A percentile compares a stretch with the other conserved stretches of the same genome.
phyloP scores from a whole-genome alignment of 2,888 invertebrate genomes.

The Tetragonisca angustula region DNA sequence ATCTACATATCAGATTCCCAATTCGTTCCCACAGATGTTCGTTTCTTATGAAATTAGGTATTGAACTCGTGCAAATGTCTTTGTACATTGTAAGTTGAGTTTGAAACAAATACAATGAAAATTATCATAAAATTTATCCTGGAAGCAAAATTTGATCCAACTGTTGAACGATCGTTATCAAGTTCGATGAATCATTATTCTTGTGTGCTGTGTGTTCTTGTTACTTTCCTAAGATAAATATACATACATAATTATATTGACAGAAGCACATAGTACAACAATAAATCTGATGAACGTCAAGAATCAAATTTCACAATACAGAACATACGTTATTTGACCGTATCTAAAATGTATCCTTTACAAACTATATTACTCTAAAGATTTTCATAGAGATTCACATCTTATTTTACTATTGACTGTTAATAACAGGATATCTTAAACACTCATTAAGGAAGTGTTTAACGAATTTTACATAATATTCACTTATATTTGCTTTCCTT shows the following conservation, averaged over 20 bases:
- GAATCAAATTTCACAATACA: not conserved
- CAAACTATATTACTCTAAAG: not conserved
- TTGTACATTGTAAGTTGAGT: not conserved
- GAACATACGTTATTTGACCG: not conserved
- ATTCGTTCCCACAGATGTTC: conserved; percentile 41
- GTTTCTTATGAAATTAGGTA: conserved; percentile 49
- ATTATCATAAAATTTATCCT: not conserved
- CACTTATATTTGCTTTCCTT: not conserved
- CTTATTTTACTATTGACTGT: conserved; percentile 13
- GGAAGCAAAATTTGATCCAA: not conserved
- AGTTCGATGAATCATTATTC: not conserved
- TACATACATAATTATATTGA: conserved; percentile 5
- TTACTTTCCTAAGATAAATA: conserved; percentile 21
- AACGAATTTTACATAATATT: conserved; percentile 8
- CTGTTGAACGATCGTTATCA: not conserved
- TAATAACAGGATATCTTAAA: not conserved
- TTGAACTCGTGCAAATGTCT: not conserved
- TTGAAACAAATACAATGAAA: not conserved
- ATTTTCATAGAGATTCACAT: not conserved
- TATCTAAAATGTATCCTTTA: not conserved
- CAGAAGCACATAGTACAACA: conserved; percentile 21
- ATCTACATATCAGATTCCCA: conserved; percentile 59
- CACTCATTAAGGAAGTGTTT: conserved; percentile 15
- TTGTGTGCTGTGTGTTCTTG: not conserved
- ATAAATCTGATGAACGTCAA: not conserved